A percentile compares a stretch with the other conserved stretches of the same genome.
These are phyloP conservation scores for Athene noctua DNA, from an alignment of 2,113 vertebrate genomes.

Conservation along the genomic window DNA sequence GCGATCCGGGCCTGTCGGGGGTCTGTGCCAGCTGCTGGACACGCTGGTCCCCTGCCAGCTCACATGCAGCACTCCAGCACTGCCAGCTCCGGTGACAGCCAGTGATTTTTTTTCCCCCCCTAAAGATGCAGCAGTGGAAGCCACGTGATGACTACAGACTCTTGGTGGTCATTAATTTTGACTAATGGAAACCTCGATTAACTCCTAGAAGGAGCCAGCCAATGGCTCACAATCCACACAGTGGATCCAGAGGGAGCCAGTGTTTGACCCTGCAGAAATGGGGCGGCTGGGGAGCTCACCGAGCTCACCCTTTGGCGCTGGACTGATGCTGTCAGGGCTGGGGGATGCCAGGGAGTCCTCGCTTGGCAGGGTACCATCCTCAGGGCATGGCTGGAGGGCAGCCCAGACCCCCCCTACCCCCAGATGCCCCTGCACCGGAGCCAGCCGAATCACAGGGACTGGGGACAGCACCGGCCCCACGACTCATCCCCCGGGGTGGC, in stretches of 20 bases:
- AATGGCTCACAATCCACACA: rapidly evolving
- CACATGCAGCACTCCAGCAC: background rate
- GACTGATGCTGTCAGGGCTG: background rate
- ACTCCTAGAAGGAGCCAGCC: background rate
- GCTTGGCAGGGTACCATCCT: background rate
- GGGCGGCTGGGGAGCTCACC: background rate
- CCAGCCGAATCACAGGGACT: background rate
- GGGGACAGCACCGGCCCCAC: background rate
- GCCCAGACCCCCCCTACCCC: background rate
- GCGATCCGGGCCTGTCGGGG: background rate
- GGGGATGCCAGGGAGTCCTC: background rate
- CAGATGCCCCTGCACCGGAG: background rate
- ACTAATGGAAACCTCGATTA: background rate
- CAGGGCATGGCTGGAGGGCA: background rate
- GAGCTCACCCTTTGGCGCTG: background rate
- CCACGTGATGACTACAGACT: background rate
- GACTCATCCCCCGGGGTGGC: rapidly evolving
- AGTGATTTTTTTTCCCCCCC: background rate
- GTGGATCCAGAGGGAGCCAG: background rate
- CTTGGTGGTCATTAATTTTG: background rate
- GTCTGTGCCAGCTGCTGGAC: background rate
- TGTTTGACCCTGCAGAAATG: rapidly evolving
- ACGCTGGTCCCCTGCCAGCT: background rate
- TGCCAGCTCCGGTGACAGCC: background rate
- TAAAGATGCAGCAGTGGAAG: conserved; percentile 8